phyloP scores from a whole-genome alignment of 2,113 vertebrate genomes.

The Chaenogobius annularis region DNA sequence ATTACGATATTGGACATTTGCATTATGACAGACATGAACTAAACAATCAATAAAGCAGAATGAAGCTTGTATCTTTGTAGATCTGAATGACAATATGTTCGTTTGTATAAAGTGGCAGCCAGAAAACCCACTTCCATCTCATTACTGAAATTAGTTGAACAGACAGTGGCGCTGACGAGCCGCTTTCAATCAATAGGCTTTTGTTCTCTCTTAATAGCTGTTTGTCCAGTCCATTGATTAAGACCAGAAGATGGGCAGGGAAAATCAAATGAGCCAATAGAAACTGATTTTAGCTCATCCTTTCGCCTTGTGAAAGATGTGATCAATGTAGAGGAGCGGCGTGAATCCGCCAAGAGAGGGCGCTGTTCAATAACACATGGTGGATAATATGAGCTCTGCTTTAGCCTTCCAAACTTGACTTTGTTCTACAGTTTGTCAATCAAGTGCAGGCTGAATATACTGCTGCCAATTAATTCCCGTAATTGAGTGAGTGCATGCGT shows the following conservation, averaged over 20 bases:
- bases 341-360: constrained; percentile 77
- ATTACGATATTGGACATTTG: constrained; percentile 19
- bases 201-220: constrained; percentile 72
- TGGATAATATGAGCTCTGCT: constrained; percentile 5
- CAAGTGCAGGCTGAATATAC: constrained; percentile 62
- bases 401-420: constrained; percentile 68
- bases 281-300: constrained; percentile 54
- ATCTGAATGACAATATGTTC: constrained; percentile 2
- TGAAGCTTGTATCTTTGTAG: constrained; percentile 9
- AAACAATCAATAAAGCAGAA: constrained; percentile 11
- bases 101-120: constrained; percentile 6
- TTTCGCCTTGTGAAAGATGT: constrained; percentile 41
- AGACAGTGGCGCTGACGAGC: constrained; percentile 64
- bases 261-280: constrained; percentile 69
- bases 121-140: constrained; percentile 59
- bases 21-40: constrained; percentile 18
- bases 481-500: constrained; percentile 73
- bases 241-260: constrained; percentile 59
- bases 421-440: constrained; percentile 68
- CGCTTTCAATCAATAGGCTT: constrained; percentile 70
- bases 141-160: constrained; percentile 68
- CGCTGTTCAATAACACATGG: constrained; percentile 71
- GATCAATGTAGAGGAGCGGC: constrained; percentile 2
- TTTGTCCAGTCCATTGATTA: constrained; percentile 77
- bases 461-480: constrained; percentile 73